Conservation (phyloP, 2,888 invertebrate genomes). For the Scelioninae gen. 2 region DNA sequence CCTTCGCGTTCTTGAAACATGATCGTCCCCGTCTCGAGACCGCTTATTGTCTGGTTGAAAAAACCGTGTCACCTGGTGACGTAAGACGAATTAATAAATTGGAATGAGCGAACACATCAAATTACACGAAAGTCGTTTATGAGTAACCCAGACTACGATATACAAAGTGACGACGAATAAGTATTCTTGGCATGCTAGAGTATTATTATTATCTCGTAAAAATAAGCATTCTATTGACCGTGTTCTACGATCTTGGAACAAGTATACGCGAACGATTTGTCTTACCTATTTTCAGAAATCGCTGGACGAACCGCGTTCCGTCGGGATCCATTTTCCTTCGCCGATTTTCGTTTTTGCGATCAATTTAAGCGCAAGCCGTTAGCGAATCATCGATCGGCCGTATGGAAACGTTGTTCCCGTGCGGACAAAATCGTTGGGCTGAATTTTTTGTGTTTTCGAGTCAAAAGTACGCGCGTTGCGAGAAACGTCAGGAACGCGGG, state of each 20-base stretch:
- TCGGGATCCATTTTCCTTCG: slow-evolving; percentile 18
- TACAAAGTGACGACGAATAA: slow-evolving; percentile 51
- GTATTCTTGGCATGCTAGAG: slow-evolving; percentile 58
- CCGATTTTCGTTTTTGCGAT: neutral
- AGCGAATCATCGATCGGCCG: too few relatives aligned
- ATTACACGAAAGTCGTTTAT: slow-evolving; percentile 38
- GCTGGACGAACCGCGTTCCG: slow-evolving; percentile 62
- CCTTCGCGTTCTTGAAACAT: too few relatives aligned
- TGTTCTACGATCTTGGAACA: slow-evolving; percentile 57
- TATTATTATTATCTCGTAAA: slow-evolving; percentile 58
- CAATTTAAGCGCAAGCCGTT: too few relatives aligned
- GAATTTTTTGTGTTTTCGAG: too few relatives aligned
- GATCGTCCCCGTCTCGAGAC: too few relatives aligned
- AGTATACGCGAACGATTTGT: slow-evolving; percentile 64
- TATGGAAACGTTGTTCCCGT: too few relatives aligned
- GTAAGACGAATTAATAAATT: slow-evolving; percentile 16
- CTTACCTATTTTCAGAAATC: slow-evolving; percentile 69
- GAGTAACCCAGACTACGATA: slow-evolving; percentile 49
- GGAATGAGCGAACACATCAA: slow-evolving; percentile 23
- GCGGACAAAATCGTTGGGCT: too few relatives aligned
- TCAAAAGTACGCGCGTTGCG: too few relatives aligned
- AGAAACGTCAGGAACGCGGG: too few relatives aligned
- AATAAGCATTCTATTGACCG: slow-evolving; percentile 58
- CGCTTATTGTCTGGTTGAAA: too few relatives aligned
- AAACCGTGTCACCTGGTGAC: neutral